Evolutionary conservation across 2,113 vertebrate species (phyloP), one percentile per base, ranked within the genome.

Genomic region (crab-eating macaque (Macaca fascicularis)): DNA sequence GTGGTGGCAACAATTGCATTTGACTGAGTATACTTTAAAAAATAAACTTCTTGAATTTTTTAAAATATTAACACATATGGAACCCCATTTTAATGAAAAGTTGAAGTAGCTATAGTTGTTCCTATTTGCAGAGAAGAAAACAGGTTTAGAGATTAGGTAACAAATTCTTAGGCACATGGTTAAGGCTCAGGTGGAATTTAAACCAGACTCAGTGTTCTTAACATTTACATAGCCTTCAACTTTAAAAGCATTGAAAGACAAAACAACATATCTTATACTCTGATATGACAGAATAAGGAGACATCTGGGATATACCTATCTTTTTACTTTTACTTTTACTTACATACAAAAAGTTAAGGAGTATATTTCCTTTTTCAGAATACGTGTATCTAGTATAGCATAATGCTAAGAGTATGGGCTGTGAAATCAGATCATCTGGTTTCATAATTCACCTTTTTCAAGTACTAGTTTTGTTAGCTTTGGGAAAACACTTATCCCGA

Each of bases 141-240:
- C 17, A 12, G 76, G 27, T 16, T 38, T 48, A 40, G 78, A 86
- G 22, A 86, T 82, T 88, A 69, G 48, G n/a, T 89, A 89, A 80
- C 43, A 59, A 93, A 74, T 9, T 61, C 3, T 89, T 90, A 78
- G 38, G 43, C 32, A 86, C 13, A 8, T 80, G 69, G 17, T 45
- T 95, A 35, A 94, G 52, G 81, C 64, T 92, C 38, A 92, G 40
- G 38, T 84, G 88, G n/a, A 8, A 48, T 91, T 93, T 97, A 92
- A 94, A 55, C 50, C 30, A 84, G 57, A 22, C 22, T 80, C 91
- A 38, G 27, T 85, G 4, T 95, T 93, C 20, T 76, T 96, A 64
- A 90, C 32, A 84, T 64, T 80, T 57, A 81, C 6, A 50, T 30
- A 82, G 23, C 35, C 5, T n/a, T 13, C 23, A 22, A 22, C 17